Base-by-base conservation (phyloP, 1,140 invertebrate species). In the Drosophila willistoni region DNA sequence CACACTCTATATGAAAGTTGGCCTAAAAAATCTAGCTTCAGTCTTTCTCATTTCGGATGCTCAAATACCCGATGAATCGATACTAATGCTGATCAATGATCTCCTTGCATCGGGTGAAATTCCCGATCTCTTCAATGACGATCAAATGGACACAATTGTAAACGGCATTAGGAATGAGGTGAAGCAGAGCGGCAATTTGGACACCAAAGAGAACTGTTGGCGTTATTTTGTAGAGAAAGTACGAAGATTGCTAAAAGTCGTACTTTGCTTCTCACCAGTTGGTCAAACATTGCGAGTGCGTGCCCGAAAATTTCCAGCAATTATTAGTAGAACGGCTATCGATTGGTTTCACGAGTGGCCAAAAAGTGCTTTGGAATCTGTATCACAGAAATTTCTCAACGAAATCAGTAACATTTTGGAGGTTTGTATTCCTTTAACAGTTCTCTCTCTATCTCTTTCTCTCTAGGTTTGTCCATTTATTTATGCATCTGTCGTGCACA, bases 321-420 rank as follows among this genome's bases (percentile, higher is more conserved):
- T 99, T 25, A 95, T 98, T 14, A 99, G 97, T 93, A 98, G 97
- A 78, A 98, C 98, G 0, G 94, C 95, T 14, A 98, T 99, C 64
- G 95, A 99, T 92, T 99, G 98, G 98, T 99, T 99, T 91, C 97
- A 99, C 91, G 97, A 98, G 93, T 99, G 98, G 98, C 98, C 98
- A 1, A 94, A 95, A 90, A 95, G 97, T 81, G 98, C 98, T 10
- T 92, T 99, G 64, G 94, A 97, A 82, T 98, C 97, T 51, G 98
- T 99, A 1, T 98, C 97, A 44, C 94, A 94, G 68, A 94, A 96
- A 79, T 99, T 99, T 92, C 93, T 99, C 39, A 93, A 94, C 47
- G 96, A 97, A 92, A 95, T 97, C 29, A 94, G 73, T 33, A 94
- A 95, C 68, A 94, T 95, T 44, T 90, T 98, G 65, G 94, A 95